A percentile compares a stretch with the other conserved stretches of the same genome.
phyloP scores from a whole-genome alignment of 2,888 invertebrate genomes.

The Cataglyphis rosenhaueri region DNA sequence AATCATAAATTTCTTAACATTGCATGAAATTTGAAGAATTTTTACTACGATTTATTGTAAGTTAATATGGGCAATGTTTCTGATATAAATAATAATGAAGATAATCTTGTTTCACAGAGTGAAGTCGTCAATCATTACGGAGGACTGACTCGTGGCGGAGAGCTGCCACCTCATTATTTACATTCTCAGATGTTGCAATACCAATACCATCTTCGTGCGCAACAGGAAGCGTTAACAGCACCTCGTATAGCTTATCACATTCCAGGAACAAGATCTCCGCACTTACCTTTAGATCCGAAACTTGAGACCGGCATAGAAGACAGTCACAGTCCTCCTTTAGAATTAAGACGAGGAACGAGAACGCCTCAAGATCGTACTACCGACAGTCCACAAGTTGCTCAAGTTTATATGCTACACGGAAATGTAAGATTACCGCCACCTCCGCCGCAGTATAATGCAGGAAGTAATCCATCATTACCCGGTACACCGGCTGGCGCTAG shows the following conservation, averaged over 20 bases:
- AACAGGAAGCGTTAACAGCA: constrained; percentile 84
- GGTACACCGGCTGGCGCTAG: constrained; percentile 83
- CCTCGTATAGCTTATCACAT: constrained; percentile 83
- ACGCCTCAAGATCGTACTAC: constrained; percentile 88
- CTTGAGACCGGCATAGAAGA: constrained; percentile 88
- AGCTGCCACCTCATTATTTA: constrained; percentile 86
- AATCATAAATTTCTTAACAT: constrained; percentile 1
- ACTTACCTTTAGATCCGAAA: constrained; percentile 87
- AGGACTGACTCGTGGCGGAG: constrained; percentile 82
- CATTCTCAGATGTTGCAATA: constrained; percentile 87
- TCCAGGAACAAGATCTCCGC: constrained; percentile 83
- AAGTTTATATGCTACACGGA: constrained; percentile 88
- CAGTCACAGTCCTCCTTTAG: constrained; percentile 90
- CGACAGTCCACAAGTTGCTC: constrained; percentile 90
- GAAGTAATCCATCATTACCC: constrained; percentile 75
- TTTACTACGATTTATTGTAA: neutral
- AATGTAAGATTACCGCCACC: constrained; percentile 85
- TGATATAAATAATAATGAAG: constrained; percentile 2
- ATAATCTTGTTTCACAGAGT: constrained; percentile 84
- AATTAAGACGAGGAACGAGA: constrained; percentile 88
- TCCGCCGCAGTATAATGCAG: constrained; percentile 81
- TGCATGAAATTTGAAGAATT: constrained; percentile 16
- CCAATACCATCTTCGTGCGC: constrained; percentile 87
- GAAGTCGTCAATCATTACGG: constrained; percentile 87
- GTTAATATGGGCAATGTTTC: neutral